These are phyloP conservation scores for Drosophila nannoptera DNA, from an alignment of 1,140 invertebrate genomes.

Conservation along the genomic window DNA sequence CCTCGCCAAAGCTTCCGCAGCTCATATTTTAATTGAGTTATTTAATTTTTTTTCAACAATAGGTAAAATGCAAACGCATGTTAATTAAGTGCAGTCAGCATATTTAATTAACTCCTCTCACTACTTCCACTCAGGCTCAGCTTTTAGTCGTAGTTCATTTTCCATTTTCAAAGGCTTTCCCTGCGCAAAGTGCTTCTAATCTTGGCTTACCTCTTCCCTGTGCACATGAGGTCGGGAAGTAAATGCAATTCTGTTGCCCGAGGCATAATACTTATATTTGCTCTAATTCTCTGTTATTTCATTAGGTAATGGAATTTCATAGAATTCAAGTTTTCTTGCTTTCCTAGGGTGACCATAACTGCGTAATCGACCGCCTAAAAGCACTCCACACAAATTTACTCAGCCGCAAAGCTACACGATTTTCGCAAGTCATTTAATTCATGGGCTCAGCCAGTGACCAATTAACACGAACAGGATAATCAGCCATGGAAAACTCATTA, in stretches of 20 bases:
- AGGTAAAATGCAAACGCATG: constrained; percentile 22
- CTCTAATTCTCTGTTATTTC: no score
- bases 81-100: constrained; percentile 29
- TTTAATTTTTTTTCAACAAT: constrained; percentile 23
- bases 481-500: constrained; percentile 38
- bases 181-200: background rate
- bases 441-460: constrained; percentile 16
- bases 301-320: no score
- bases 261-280: no score
- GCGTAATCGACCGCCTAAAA: constrained; percentile 26
- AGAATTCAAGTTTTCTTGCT: background rate
- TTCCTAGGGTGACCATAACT: background rate
- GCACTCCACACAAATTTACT: constrained; percentile 24
- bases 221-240: no score
- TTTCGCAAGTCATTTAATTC: constrained; percentile 21
- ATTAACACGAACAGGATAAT: constrained; percentile 37
- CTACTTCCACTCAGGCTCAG: background rate
- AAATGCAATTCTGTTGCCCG: no score
- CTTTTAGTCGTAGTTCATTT: background rate
- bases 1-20: constrained; percentile 1
- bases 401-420: background rate
- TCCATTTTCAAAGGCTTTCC: background rate
- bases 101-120: constrained; percentile 18
- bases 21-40: constrained; percentile 30
- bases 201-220: no score